Evolutionary conservation across 2,888 invertebrate genomes (phyloP), one percentile per base, ranked within the genome.

Genomic region (Octodonta nipae): DNA sequence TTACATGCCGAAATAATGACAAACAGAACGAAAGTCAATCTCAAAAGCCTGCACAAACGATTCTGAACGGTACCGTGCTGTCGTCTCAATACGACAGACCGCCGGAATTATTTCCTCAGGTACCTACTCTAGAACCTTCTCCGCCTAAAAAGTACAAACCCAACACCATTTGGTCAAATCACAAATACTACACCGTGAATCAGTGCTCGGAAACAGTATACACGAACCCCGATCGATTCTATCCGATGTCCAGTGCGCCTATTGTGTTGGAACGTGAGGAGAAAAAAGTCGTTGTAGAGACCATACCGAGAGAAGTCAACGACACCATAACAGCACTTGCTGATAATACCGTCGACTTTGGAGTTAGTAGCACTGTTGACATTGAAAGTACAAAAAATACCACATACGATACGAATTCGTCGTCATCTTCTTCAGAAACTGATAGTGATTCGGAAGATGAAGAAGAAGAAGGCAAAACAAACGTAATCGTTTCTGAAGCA

Each of bases 141-240:
- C 43, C 40, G 1, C 38, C 37, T 5, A 44, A 38, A 28, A 36
- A 30, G 22, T 37, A 40, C 33, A 45, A 46, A 29, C 49, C 52
- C 1, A 51, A 49, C 30, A 28, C 45, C 3, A 46, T 51, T 13
- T 48, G 49, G 48, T 43, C 32, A 26, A 43, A 45, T 26, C 45
- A 45, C n/a, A 48, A 54, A 27, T 58, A 52, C 43, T 60, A 54
- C 35, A 52, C 57, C 1, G 50, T 60, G 1, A 60, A 60, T 36
- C 38, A 33, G 20, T 56, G 56, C 32, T 32, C 42, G 1, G 37
- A 49, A 8, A 50, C 49, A 2, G 42, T 47, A 13, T 56, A 55
- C 35, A 34, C 44, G 4, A 51, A 56, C 25, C 33, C 39, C 2
- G 55, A 60, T 11, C 36, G 58, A n/a, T 59, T 60, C 41, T 60